Evolutionary conservation across 2,888 invertebrate genomes (phyloP), one percentile per base, ranked within the genome.

Genomic region (Liodrosophila aerea): DNA sequence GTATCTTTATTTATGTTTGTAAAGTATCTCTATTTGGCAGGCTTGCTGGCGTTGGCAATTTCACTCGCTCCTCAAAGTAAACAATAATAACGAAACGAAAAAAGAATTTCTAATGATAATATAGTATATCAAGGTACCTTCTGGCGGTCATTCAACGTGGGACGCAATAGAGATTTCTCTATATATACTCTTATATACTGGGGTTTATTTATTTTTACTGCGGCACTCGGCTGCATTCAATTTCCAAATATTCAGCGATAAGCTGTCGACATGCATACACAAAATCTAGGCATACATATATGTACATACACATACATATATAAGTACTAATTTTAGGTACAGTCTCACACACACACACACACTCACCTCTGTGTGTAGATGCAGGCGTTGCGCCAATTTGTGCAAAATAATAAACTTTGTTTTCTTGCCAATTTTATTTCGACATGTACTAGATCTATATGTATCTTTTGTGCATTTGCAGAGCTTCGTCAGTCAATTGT

Each of bases 311-410:
- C 0, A 37, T 22, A 29, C 13, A 15, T 9, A 31, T 22, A n/a
- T 8, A 22, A 29, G 7, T 27, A 41, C 57, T 63, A 58, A 30
- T 54, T 43, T 52, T 54, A 49, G 54, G 39, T 39, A 39, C 34
- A 13, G n/a, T n/a, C n/a, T n/a, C n/a, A n/a, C n/a, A n/a, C 22
- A 22, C 22, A 5, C 22, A 22, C 22, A 22, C 22, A 22, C 5
- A 2, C 22, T 5, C 5, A 2, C 5, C 22, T 22, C 22, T 22
- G 22, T 22, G 22, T 22, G 22, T 22, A 22, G 22, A 22, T 22
- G 22, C 22, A 22, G 22, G 22, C 22, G 22, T 39, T 58, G 40
- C 22, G 58, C 51, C 27, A n/a, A 22, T 22, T 22, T 5, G 22
- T 22, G 22, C 22, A 22, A 22, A 40, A 58, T 51, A 40, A 39